Conservation (phyloP, 2,888 invertebrate genomes). For the Caenorhabditis sinica region DNA sequence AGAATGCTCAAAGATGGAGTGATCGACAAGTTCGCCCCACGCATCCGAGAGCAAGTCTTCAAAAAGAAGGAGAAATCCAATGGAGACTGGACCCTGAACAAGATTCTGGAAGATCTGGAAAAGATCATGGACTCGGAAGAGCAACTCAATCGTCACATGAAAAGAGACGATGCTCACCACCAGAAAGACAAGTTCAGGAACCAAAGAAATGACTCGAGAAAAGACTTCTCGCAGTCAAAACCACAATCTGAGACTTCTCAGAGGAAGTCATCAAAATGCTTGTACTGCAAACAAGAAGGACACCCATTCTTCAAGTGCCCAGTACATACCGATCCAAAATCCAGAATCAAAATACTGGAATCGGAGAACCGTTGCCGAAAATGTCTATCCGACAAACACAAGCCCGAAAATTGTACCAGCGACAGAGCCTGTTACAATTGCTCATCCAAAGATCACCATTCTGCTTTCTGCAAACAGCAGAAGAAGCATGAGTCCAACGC, state of each 20-base stretch:
- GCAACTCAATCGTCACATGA: not conserved
- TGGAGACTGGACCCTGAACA: not conserved
- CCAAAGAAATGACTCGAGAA: not conserved
- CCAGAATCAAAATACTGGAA: not conserved
- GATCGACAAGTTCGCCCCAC: too few relatives aligned
- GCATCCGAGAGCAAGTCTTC: too few relatives aligned
- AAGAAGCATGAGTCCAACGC: not conserved
- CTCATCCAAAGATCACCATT: not conserved
- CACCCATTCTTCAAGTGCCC: not conserved
- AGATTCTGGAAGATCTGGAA: not conserved
- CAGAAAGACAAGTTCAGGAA: not conserved
- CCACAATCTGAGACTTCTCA: not conserved
- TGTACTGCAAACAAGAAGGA: conserved; percentile 14
- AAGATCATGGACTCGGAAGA: not conserved
- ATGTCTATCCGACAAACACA: not conserved
- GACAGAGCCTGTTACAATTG: not conserved
- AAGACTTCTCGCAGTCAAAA: not conserved
- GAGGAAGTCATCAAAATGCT: not conserved
- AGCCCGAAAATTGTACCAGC: too few relatives aligned
- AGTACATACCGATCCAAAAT: not conserved
- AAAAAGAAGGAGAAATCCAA: too few relatives aligned
- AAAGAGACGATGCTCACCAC: not conserved
- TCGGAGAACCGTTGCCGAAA: not conserved
- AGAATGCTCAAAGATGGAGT: too few relatives aligned
- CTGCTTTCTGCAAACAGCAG: not conserved